Evolutionary conservation across 2,113 vertebrate species (phyloP).

Genomic region (Podarcis muralis): DNA sequence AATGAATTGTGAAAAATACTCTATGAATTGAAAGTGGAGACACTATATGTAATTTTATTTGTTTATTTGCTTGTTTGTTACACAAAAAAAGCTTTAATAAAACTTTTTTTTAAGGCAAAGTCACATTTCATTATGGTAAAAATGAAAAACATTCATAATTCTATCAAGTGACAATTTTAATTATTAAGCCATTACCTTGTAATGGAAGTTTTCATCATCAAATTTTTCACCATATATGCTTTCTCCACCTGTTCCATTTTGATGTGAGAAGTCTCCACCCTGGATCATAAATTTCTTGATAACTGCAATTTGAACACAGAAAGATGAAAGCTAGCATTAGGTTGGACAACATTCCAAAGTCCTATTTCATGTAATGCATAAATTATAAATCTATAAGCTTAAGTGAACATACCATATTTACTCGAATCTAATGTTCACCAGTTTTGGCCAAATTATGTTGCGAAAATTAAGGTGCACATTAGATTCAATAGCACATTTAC

Average conservation of each 20-base stretch:
- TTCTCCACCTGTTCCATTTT: conserved; percentile 96
- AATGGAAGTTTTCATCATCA: conserved; percentile 97
- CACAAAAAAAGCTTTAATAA: too few relatives aligned
- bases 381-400: background rate
- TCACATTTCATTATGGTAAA: background rate
- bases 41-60: too few relatives aligned
- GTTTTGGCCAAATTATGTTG: too few relatives aligned
- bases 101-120: background rate
- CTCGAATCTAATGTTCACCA: too few relatives aligned
- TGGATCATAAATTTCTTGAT: conserved; percentile 99
- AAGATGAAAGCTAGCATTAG: accelerated
- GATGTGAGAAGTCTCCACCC: conserved; percentile 96
- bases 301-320: conserved; percentile 76
- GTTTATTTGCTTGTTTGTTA: too few relatives aligned
- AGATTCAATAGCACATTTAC: too few relatives aligned
- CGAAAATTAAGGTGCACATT: too few relatives aligned
- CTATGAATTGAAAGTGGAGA: too few relatives aligned
- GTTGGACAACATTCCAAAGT: background rate
- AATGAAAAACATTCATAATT: background rate
- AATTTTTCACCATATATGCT: conserved; percentile 99
- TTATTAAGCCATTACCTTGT: conserved; percentile 79
- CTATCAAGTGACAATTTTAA: background rate
- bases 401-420: too few relatives aligned
- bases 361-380: background rate
- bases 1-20: background rate